A percentile compares a stretch with the other conserved stretches of the same genome.
phyloP scores from a whole-genome alignment of 2,888 invertebrate genomes.

The Neoaliturus tenellus region DNA sequence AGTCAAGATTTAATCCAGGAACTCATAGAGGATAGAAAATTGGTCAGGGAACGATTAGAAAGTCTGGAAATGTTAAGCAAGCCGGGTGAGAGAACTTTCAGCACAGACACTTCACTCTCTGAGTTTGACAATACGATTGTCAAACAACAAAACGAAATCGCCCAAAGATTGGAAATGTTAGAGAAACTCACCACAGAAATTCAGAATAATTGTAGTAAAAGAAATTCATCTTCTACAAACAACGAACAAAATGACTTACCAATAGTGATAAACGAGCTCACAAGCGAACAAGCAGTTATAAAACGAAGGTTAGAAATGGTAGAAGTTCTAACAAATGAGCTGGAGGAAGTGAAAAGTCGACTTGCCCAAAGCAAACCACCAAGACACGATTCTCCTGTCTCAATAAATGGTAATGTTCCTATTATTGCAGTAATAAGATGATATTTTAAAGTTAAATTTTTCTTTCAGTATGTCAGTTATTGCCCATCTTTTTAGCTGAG shows the following conservation, averaged over 20 bases:
- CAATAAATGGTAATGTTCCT: conserved; percentile 33
- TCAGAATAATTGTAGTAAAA: conserved; percentile 32
- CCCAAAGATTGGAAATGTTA: conserved; percentile 34
- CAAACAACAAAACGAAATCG: conserved; percentile 43
- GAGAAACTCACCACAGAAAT: conserved; percentile 43
- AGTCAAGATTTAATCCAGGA: conserved; percentile 38
- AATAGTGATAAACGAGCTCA: conserved; percentile 22
- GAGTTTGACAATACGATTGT: conserved; percentile 30
- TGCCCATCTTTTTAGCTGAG: too few relatives aligned
- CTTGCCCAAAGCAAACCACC: neutral
- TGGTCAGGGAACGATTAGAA: conserved; percentile 28
- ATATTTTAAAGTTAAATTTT: too few relatives aligned
- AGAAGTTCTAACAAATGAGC: conserved; percentile 21
- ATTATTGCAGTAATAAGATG: too few relatives aligned
- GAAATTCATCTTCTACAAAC: conserved; percentile 37
- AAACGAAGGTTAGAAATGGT: conserved; percentile 33
- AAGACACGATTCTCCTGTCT: conserved; percentile 10
- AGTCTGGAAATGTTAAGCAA: conserved; percentile 5
- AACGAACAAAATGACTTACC: conserved; percentile 35
- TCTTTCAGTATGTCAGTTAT: too few relatives aligned
- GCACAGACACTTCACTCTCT: conserved; percentile 25
- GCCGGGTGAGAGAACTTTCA: conserved; percentile 13
- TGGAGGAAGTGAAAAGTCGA: conserved; percentile 29
- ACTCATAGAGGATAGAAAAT: conserved; percentile 6
- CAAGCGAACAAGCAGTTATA: conserved; percentile 38